These are phyloP conservation scores for Xenopus borealis DNA, from an alignment of 2,113 vertebrate species.

Conservation along the genomic window DNA sequence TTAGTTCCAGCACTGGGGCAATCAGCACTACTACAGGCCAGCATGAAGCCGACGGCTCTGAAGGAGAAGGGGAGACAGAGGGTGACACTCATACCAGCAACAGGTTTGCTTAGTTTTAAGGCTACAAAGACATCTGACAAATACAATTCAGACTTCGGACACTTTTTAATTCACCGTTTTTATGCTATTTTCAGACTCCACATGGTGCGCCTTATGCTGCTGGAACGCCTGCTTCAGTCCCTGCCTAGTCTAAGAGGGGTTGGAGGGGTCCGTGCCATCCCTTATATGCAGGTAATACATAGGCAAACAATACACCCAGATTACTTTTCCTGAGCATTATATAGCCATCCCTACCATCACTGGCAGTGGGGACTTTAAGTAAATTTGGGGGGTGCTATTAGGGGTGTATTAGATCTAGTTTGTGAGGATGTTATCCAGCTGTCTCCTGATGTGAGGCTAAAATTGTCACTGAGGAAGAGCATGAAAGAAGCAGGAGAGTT, in stretches of 20 bases:
- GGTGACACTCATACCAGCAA: constrained; percentile 93
- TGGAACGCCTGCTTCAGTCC: constrained; percentile 91
- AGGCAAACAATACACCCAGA: background rate
- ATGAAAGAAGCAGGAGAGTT: too few species aligned
- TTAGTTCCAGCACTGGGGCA: constrained; percentile 95
- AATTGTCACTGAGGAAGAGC: too few species aligned
- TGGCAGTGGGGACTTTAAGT: too few species aligned
- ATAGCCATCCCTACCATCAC: too few species aligned
- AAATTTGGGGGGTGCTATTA: too few species aligned
- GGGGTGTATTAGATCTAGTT: too few species aligned
- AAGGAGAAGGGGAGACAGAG: constrained; percentile 85
- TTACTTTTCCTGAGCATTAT: too few species aligned
- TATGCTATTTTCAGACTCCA: constrained; percentile 73
- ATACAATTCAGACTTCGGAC: too few species aligned
- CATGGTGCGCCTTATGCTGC: constrained; percentile 93
- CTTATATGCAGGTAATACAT: constrained; percentile 86
- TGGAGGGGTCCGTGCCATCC: constrained; percentile 93
- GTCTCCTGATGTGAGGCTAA: too few species aligned
- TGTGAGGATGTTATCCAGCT: too few species aligned
- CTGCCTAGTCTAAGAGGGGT: constrained; percentile 87
- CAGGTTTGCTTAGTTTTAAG: constrained; percentile 65
- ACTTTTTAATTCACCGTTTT: background rate
- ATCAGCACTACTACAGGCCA: constrained; percentile 95
- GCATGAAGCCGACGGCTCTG: constrained; percentile 92
- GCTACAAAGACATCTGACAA: too few species aligned